Conservation (phyloP, 1,140 invertebrate genomes). For the Pemphigus obesinymphae region DNA sequence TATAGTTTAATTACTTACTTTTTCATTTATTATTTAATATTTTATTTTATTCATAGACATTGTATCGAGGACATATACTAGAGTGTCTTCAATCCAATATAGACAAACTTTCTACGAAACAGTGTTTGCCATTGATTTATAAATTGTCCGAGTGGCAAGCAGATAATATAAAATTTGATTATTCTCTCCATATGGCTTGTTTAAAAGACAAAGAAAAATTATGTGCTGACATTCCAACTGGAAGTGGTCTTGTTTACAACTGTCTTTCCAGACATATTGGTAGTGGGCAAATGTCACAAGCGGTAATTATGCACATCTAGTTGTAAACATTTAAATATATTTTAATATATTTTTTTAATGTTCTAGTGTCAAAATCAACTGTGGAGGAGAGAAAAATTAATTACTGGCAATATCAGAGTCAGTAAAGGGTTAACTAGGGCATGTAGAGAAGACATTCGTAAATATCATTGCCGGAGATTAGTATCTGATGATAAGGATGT, state of each 20-base stretch:
- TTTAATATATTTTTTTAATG: slow-evolving; percentile 19
- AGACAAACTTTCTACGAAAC: slow-evolving; percentile 54
- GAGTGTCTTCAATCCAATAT: slow-evolving; percentile 73
- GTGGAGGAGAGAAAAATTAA: slow-evolving; percentile 75
- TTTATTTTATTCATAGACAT: slow-evolving; percentile 44
- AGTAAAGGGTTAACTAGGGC: slow-evolving; percentile 81
- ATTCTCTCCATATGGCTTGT: slow-evolving; percentile 80
- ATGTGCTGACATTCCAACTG: slow-evolving; percentile 62
- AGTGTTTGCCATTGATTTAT: slow-evolving; percentile 74
- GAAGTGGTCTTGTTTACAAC: slow-evolving; percentile 62
- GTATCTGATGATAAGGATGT: slow-evolving; percentile 77
- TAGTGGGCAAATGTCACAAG: slow-evolving; percentile 30
- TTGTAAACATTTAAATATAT: neutral
- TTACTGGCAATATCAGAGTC: slow-evolving; percentile 85
- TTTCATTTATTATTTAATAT: neutral
- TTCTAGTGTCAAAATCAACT: slow-evolving; percentile 76
- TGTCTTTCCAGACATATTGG: slow-evolving; percentile 39
- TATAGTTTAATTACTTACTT: too few relatives aligned
- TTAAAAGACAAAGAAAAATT: slow-evolving; percentile 72
- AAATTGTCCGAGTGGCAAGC: slow-evolving; percentile 83
- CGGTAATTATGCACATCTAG: neutral
- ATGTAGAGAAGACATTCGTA: slow-evolving; percentile 86
- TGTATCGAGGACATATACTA: slow-evolving; percentile 74
- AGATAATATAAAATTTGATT: slow-evolving; percentile 86
- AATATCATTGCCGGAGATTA: slow-evolving; percentile 68